Base-by-base conservation (phyloP, 2,888 invertebrate species). In the Xanthia icteritia region DNA sequence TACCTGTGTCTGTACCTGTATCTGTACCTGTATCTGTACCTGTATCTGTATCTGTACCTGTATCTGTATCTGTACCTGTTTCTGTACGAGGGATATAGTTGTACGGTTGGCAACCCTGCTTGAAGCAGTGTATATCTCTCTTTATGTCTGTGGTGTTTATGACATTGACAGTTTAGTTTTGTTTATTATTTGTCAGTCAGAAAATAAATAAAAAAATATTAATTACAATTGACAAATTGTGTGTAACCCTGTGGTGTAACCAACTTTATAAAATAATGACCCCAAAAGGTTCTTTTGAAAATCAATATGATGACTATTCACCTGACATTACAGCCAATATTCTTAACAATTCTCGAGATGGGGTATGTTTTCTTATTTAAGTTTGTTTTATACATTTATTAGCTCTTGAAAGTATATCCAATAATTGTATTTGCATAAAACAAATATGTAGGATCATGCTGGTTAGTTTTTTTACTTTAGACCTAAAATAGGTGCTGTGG, bases 221-320 rank as follows among this genome's bases (percentile, higher is more conserved):
- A 51, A 31, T 6, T 31, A 67, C 8, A 74, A 39, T 23, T 5
- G 48, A 17, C 4, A 83, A 81, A 67, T 83, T 80, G 80, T 66
- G 27, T 60, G 48, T 65, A 58, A 68, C 5, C 23, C 9, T 51
- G 48, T 58, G 13, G n/a, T 51, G 27, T 17, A 54, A 60, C 27
- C 60, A 74, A 11, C 13, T 31, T 9, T 20, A 23, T 20, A 15
- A 27, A 73, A 79, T 15, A 56, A 94, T 95, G 94, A 61, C 91
- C 65, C 77, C 89, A 20, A 92, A 91, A 87, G 91, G 91, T 71
- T 91, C 90, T 88, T 97, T 97, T 91, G 92, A 94, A 85, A 97
- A 97, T 91, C 91, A 94, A 20, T 97, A 93, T 87, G 92, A 93
- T n/a, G 96, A 97, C 86, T 97, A 95, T 90, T 90, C 94, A 36